phyloP scores from a whole-genome alignment of 2,888 invertebrate genomes.

The Eupithecia subumbrata region DNA sequence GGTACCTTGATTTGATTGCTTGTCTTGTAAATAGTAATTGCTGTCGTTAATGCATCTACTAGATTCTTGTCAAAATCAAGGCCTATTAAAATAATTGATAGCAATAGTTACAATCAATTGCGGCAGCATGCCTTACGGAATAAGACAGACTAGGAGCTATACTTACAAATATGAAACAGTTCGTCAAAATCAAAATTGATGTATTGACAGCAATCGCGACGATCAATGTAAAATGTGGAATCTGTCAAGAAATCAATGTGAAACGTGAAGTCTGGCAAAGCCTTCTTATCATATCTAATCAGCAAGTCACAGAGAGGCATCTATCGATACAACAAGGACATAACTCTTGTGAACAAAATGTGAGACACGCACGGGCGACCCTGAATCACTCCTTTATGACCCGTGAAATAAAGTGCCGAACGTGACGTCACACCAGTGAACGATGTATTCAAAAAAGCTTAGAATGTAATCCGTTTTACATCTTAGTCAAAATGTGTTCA shows the following conservation, averaged over 20 bases:
- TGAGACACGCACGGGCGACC: constrained; percentile 31
- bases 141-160: not conserved
- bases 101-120: not conserved
- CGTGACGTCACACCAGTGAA: constrained; percentile 1
- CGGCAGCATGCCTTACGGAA: not conserved
- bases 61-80: not conserved
- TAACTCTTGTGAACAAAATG: constrained; percentile 16
- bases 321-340: not conserved
- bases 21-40: too few relatives aligned
- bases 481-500: not conserved
- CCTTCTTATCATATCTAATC: not conserved
- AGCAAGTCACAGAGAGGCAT: not conserved
- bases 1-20: too few relatives aligned
- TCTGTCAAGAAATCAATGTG: not conserved
- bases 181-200: not conserved
- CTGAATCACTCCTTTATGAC: constrained; percentile 43
- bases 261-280: not conserved
- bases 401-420: constrained; percentile 37
- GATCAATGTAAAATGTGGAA: not conserved
- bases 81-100: too few relatives aligned
- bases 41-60: too few relatives aligned
- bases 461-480: not conserved
- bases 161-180: not conserved
- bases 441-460: not conserved
- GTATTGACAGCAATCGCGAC: not conserved